These are phyloP conservation scores for Caenorhabditis sinica DNA, from an alignment of 2,888 invertebrate species.

Conservation along the genomic window DNA sequence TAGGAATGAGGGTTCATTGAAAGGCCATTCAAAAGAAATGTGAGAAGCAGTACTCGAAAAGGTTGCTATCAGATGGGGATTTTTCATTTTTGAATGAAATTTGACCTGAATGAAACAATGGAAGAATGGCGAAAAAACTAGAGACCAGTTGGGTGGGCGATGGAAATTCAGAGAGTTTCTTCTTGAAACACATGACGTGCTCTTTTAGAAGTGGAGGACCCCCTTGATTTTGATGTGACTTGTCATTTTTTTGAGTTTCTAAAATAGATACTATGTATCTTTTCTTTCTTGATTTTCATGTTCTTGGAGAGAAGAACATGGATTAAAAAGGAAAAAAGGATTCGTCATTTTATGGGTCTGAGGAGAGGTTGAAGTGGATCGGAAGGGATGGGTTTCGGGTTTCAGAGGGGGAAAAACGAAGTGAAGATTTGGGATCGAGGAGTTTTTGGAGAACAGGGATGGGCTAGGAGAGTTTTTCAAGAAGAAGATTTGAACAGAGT, in stretches of 20 bases:
- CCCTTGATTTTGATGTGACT: slow-evolving; percentile 17
- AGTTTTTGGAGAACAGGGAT: not conserved
- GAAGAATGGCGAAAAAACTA: not conserved
- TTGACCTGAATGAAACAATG: slow-evolving; percentile 24
- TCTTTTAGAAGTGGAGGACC: not conserved
- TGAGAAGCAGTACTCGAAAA: slow-evolving; percentile 9
- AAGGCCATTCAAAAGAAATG: not conserved
- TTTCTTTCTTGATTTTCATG: not conserved
- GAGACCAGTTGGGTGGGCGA: slow-evolving; percentile 19
- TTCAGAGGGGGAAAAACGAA: too few species aligned
- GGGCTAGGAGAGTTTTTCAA: not conserved
- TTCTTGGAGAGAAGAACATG: not conserved
- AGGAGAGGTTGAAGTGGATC: not conserved
- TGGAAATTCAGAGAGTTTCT: not conserved
- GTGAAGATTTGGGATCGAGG: not conserved
- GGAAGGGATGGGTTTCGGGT: slow-evolving; percentile 4
- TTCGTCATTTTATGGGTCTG: slow-evolving; percentile 11
- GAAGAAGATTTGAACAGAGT: not conserved
- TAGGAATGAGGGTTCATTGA: not conserved
- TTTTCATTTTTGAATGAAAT: slow-evolving; percentile 31
- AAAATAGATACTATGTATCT: not conserved
- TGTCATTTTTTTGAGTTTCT: slow-evolving; percentile 19
- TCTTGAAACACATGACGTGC: slow-evolving; percentile 4
- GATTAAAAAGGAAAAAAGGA: not conserved
- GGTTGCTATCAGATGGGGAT: slow-evolving; percentile 12